Percentiles rank a stretch among this genome's conserved stretches.
These are phyloP conservation scores for Drosophila prosaltans DNA, from an alignment of 1,140 invertebrate genomes.

Conservation along the genomic window DNA sequence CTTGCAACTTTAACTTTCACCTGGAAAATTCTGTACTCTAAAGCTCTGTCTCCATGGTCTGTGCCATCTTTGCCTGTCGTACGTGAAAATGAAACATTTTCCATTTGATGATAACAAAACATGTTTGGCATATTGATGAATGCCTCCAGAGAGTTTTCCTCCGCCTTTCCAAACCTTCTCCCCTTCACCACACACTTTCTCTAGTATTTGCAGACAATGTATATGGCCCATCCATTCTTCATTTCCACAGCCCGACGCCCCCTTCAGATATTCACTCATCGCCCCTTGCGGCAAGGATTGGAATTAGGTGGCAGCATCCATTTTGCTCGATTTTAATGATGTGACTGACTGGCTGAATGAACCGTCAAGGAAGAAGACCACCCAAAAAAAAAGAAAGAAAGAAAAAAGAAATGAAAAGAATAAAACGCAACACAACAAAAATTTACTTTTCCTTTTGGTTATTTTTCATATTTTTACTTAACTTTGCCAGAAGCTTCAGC, in stretches of 20 bases:
- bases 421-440: conserved; percentile 19
- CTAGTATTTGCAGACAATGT: conserved; percentile 23
- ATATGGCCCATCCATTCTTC: background rate
- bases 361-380: conserved; percentile 28
- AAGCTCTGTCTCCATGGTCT: conserved; percentile 7
- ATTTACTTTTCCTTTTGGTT: conserved; percentile 38
- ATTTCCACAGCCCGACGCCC: conserved; percentile 4
- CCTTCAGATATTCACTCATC: conserved; percentile 31
- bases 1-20: conserved; percentile 40
- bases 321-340: conserved; percentile 73
- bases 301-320: conserved; percentile 64
- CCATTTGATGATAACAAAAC: conserved; percentile 80
- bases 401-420: conserved; percentile 1
- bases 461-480: conserved; percentile 49
- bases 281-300: conserved; percentile 72
- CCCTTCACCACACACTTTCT: conserved; percentile 17
- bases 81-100: conserved; percentile 80
- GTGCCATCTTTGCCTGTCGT: conserved; percentile 39
- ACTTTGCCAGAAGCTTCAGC: conserved; percentile 33
- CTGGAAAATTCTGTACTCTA: conserved; percentile 51
- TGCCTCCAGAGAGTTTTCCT: conserved; percentile 69
- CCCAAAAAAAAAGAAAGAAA: conserved; percentile 37
- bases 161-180: conserved; percentile 6
- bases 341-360: conserved; percentile 58
- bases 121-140: conserved; percentile 81